Conservation (phyloP, 1,140 invertebrate species). For the Lamellibrachia luymesi region DNA sequence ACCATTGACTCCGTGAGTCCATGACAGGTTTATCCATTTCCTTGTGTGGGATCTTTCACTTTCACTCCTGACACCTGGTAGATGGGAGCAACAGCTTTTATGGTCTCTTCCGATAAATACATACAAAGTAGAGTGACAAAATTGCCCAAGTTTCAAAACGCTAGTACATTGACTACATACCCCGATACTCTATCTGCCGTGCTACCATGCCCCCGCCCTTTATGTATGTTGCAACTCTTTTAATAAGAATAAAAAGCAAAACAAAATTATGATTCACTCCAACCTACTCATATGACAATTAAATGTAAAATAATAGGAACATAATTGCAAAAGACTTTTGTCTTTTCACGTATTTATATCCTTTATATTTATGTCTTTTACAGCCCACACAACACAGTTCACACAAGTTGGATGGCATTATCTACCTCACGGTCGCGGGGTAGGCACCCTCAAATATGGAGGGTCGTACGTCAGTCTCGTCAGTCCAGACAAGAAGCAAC, state of each 20-base stretch:
- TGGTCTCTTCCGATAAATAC: no score
- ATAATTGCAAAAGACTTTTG: background rate
- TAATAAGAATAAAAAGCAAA: no score
- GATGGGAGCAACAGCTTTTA: no score
- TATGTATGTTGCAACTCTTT: background rate
- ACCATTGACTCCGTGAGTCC: no score
- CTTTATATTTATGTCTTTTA: background rate
- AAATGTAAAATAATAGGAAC: background rate
- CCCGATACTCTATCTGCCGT: no score
- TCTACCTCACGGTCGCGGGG: conserved; percentile 27
- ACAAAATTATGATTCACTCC: background rate
- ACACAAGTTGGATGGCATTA: conserved; percentile 33
- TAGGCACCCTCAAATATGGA: conserved; percentile 24
- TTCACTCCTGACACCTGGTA: no score
- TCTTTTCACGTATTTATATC: background rate
- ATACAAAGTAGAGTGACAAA: no score
- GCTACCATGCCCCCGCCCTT: no score
- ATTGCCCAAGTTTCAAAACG: no score
- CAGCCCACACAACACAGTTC: conserved; percentile 35
- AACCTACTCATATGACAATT: background rate
- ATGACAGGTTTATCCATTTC: no score
- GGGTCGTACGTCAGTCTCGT: conserved; percentile 29
- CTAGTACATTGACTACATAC: no score
- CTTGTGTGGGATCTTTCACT: no score
- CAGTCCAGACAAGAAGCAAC: conserved; percentile 24